These are phyloP conservation scores for Plemyria rubiginata DNA, from an alignment of 2,888 invertebrate species.

Conservation along the genomic window DNA sequence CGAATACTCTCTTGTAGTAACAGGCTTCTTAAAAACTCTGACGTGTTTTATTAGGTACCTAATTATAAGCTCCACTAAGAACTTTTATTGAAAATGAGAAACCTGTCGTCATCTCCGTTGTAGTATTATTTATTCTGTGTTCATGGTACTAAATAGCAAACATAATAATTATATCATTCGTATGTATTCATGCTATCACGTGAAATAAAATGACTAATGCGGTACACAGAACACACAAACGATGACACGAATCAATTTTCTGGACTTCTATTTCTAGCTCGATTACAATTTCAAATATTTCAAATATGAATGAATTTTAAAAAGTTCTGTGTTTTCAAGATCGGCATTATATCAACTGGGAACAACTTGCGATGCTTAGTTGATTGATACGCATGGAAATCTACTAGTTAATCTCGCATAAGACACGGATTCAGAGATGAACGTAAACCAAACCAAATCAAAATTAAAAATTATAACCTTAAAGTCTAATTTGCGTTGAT, in stretches of 20 bases:
- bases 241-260: background rate
- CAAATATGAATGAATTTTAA: background rate
- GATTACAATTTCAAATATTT: too few relatives aligned
- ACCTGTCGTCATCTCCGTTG: slow-evolving; percentile 16
- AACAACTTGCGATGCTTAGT: background rate
- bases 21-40: background rate
- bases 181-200: slow-evolving; percentile 46
- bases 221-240: slow-evolving; percentile 16
- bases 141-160: slow-evolving; percentile 38
- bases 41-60: slow-evolving; percentile 3
- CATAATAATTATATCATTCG: slow-evolving; percentile 38
- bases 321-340: background rate
- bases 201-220: slow-evolving; percentile 46
- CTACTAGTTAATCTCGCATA: too few relatives aligned
- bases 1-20: background rate
- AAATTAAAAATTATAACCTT: slow-evolving; percentile 3
- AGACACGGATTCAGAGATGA: too few relatives aligned
- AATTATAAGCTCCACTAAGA: background rate
- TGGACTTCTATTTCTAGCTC: background rate
- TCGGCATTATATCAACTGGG: background rate
- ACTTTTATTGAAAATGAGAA: slow-evolving; percentile 21
- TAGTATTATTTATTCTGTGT: too few relatives aligned
- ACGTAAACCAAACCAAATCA: background rate
- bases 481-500: slow-evolving; percentile 6
- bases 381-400: background rate